Conservation (phyloP, 2,888 invertebrate species). For the Poecilobothrus nobilitatus region DNA sequence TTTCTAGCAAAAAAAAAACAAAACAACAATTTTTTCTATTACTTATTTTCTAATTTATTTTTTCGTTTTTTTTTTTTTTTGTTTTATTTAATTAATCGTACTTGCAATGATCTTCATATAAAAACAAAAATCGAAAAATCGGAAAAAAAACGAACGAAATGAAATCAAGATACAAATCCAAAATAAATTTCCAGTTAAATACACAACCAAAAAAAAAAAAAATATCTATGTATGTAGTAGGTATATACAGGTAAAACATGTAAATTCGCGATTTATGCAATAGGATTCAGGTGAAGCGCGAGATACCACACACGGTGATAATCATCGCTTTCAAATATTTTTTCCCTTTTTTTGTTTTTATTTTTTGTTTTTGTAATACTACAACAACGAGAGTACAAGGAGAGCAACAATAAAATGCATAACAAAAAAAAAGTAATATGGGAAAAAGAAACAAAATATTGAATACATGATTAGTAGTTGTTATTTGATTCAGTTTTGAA, state of each 20-base stretch:
- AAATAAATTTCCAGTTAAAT: no score
- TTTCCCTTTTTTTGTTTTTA: background rate
- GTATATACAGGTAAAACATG: background rate
- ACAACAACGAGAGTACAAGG: background rate
- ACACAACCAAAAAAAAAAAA: background rate
- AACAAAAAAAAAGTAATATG: no score
- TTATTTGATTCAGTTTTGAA: no score
- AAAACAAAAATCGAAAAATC: no score
- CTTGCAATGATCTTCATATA: no score
- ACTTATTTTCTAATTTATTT: background rate
- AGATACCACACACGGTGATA: constrained; percentile 6
- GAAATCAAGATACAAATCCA: no score
- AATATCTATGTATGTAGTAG: background rate
- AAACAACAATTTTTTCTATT: background rate
- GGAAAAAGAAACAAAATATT: no score
- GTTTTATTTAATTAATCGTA: background rate
- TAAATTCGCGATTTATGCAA: background rate
- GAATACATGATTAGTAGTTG: no score
- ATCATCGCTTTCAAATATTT: background rate
- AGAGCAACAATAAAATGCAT: background rate
- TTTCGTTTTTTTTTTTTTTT: background rate
- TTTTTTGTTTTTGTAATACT: background rate
- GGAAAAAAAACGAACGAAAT: no score
- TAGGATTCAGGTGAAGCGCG: background rate
- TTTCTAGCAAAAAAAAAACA: no score